These are phyloP conservation scores for Ginglymostoma cirratum DNA, from an alignment of 2,113 vertebrate species.

Conservation along the genomic window DNA sequence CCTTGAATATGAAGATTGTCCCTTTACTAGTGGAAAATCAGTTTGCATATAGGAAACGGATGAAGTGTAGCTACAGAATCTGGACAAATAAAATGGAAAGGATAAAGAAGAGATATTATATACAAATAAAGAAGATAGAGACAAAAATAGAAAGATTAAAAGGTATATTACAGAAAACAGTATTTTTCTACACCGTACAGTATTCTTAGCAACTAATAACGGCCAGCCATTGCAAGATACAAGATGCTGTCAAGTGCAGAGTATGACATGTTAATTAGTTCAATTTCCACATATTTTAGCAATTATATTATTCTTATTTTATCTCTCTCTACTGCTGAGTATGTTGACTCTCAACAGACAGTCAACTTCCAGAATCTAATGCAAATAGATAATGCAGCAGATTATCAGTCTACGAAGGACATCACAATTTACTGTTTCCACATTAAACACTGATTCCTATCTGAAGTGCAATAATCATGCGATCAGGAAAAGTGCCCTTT, in stretches of 20 bases:
- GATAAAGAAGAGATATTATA: constrained; percentile 30
- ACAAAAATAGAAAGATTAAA: not conserved
- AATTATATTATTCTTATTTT: not conserved
- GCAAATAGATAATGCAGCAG: not conserved
- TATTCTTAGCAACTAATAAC: not conserved
- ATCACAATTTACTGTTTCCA: not conserved
- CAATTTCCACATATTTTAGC: no score
- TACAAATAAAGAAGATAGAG: not conserved
- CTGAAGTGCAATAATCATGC: not conserved
- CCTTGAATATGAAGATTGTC: not conserved
- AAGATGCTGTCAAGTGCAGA: not conserved
- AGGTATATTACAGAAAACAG: not conserved
- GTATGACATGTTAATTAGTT: not conserved
- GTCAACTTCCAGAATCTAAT: not conserved
- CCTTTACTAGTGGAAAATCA: no score
- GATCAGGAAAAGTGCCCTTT: not conserved
- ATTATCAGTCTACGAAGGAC: not conserved
- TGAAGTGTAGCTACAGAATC: not conserved
- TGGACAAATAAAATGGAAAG: not conserved
- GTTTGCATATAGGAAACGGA: not conserved
- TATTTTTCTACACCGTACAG: not conserved
- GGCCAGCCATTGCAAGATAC: not conserved
- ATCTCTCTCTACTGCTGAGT: not conserved
- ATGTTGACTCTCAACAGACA: not conserved
- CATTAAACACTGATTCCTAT: no score